Evolutionary conservation across 2,888 invertebrate species (phyloP), one percentile per base, ranked within the genome.

Genomic region (Melieria crassipennis): DNA sequence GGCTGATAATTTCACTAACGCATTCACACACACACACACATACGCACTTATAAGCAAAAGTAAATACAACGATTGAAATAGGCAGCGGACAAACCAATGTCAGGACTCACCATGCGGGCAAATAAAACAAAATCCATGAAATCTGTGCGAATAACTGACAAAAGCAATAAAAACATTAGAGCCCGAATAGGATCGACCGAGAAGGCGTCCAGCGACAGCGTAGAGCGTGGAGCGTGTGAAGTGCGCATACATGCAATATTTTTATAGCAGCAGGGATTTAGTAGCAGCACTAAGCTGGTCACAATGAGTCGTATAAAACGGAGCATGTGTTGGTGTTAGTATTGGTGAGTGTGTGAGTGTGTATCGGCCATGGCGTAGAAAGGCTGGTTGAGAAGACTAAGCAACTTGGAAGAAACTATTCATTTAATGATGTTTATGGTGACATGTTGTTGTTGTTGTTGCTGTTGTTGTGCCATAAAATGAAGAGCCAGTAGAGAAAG

Each of bases 391-490:
- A 42, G n/a, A 47, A 55, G 62, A 55, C 62, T 55, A 45, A 69
- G 64, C 63, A 43, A 50, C 47, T 56, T 57, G 69, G 56, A 43
- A 64, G 60, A 63, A 69, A 69, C 69, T 69, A 69, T 69, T 69
- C 64, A 69, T 69, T 69, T 69, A 69, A 69, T 69, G 69, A 69
- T 69, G 63, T 69, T 64, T 69, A 69, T 69, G 69, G 64, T 58
- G 50, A 48, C 64, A 50, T 63, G 64, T 69, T 42, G 62, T 46
- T 62, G 62, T 62, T 68, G 30, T 2, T 30, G 30, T 30, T 30
- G 30, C 13, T n/a, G n/a, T 4, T n/a, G 47, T 10, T 48, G 11
- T 9, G 5, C 13, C 4, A 42, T 2, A 43, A 43, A 9, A 5
- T 42, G 45, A 7, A 48, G 48, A 13, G 5, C 11, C 5, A n/a